Evolutionary conservation across 2,113 vertebrate genomes (phyloP).

Genomic region (Hippocampus guttulatus): DNA sequence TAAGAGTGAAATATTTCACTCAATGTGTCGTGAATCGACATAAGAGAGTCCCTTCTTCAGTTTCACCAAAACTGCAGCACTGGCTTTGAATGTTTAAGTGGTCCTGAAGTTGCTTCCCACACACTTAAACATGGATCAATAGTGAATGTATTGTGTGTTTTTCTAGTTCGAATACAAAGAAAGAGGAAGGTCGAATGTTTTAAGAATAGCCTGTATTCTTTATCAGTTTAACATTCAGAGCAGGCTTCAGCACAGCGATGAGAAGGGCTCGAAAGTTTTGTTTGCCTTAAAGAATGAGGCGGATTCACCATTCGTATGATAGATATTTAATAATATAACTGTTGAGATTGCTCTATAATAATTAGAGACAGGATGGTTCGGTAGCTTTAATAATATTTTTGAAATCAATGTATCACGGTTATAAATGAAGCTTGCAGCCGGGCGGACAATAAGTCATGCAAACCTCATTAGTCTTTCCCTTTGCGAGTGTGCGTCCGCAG

Average conservation of each 20-base stretch:
- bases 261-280: conserved; percentile 57
- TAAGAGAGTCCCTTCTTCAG: too few species aligned
- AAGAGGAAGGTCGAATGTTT: conserved; percentile 26
- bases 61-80: conserved; percentile 13
- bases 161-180: conserved; percentile 54
- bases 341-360: conserved; percentile 58
- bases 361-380: conserved; percentile 61
- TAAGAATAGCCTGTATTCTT: conserved; percentile 52
- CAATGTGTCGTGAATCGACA: too few species aligned
- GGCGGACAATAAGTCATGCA: conserved; percentile 66
- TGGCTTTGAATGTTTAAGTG: conserved; percentile 18
- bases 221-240: conserved; percentile 56
- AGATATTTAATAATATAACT: conserved; percentile 44
- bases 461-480: conserved; percentile 64
- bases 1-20: too few species aligned
- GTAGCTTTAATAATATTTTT: conserved; percentile 68
- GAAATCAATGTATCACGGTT: conserved; percentile 65
- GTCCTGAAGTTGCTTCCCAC: conserved; percentile 25
- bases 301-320: conserved; percentile 8
- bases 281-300: conserved; percentile 57
- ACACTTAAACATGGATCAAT: conserved; percentile 48
- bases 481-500: conserved; percentile 47
- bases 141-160: conserved; percentile 42
- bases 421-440: conserved; percentile 64
- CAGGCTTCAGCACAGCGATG: conserved; percentile 49